phyloP scores from a whole-genome alignment of 2,113 vertebrate genomes.

The Cathartes aura region DNA sequence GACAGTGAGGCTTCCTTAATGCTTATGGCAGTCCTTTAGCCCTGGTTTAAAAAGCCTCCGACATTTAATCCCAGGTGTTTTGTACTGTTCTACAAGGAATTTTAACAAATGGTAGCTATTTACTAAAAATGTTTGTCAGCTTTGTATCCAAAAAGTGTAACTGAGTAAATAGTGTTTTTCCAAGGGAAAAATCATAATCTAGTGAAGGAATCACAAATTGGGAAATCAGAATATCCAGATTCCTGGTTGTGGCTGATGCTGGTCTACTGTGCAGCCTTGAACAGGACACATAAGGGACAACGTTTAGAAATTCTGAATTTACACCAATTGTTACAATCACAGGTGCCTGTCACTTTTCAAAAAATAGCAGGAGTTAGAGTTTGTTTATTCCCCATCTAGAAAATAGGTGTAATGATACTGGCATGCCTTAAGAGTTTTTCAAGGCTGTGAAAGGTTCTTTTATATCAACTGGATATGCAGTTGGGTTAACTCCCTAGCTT shows the following conservation, averaged over 20 bases:
- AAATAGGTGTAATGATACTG: background rate
- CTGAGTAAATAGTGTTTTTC: background rate
- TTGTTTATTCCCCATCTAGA: background rate
- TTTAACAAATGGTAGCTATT: background rate
- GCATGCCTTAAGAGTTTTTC: background rate
- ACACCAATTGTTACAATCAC: background rate
- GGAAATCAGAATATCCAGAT: background rate
- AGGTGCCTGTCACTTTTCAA: background rate
- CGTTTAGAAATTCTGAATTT: background rate
- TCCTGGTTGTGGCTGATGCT: background rate
- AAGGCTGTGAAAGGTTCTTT: background rate
- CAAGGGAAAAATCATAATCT: background rate
- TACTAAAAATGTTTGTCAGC: background rate
- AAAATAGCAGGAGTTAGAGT: background rate
- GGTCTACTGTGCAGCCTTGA: background rate
- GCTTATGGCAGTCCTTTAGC: background rate
- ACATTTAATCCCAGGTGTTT: background rate
- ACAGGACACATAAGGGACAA: background rate
- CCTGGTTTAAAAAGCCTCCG: background rate
- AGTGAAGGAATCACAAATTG: background rate
- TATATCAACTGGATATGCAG: background rate
- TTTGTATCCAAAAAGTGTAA: accelerated
- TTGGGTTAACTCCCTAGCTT: background rate
- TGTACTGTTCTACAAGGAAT: background rate
- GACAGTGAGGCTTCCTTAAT: background rate